Percentiles rank a stretch among this genome's conserved stretches.
Evolutionary conservation across 2,797 vertebrate genomes (phyloP).

Genomic region (Babyrousa celebensis): DNA sequence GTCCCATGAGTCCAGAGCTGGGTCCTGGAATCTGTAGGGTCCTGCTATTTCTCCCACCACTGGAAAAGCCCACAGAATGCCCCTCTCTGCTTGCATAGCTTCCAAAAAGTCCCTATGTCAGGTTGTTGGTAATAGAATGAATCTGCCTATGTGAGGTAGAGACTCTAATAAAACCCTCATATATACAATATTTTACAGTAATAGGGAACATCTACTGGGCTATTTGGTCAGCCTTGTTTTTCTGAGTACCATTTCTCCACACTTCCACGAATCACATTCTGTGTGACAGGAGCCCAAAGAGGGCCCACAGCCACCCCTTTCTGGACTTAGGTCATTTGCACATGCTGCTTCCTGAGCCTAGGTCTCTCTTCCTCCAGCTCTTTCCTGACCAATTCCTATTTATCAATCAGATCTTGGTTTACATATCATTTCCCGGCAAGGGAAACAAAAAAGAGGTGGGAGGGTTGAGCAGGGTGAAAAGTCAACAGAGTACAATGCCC

Average conservation of each 20-base stretch:
- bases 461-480: not conserved
- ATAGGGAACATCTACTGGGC: not conserved
- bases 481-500: not conserved
- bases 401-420: constrained; percentile 35
- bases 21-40: not conserved
- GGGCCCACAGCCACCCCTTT: not conserved
- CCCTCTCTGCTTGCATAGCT: not conserved
- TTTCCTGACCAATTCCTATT: not conserved
- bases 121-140: constrained; percentile 1
- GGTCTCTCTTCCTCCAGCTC: not conserved
- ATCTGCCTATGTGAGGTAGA: not conserved
- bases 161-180: not conserved
- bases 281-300: not conserved
- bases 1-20: not conserved
- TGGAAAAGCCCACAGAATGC: not conserved
- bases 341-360: not conserved
- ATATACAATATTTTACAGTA: not conserved
- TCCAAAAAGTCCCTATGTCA: not conserved
- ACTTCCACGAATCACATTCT: not conserved
- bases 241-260: not conserved
- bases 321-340: not conserved
- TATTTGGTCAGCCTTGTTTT: constrained; percentile 10
- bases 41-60: not conserved
- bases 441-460: not conserved
- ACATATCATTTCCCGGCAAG: not conserved